These are phyloP conservation scores for Sceloporus undulatus DNA, from an alignment of 2,113 vertebrate genomes.

Conservation along the genomic window DNA sequence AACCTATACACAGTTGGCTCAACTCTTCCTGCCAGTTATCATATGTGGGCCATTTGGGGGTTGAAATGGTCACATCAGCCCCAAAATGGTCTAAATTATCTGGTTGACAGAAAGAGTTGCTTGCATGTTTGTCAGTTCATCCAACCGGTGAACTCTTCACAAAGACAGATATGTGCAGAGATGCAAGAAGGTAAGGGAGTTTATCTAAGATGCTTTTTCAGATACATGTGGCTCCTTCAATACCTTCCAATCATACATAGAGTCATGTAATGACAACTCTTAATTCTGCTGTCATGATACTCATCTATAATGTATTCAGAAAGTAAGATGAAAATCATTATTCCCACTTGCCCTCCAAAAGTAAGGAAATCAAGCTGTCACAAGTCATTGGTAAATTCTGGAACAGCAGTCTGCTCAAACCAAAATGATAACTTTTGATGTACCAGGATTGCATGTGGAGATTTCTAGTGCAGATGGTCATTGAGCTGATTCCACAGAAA, in stretches of 20 bases:
- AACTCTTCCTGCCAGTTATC: too few species aligned
- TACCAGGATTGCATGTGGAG: background rate
- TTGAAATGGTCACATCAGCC: background rate
- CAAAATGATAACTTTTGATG: background rate
- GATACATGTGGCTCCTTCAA: background rate
- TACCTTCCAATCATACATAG: constrained; percentile 8
- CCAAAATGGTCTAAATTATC: background rate
- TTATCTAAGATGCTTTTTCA: background rate
- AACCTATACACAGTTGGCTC: too few species aligned
- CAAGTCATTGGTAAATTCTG: background rate
- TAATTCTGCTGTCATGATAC: constrained; percentile 20
- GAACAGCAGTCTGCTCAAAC: background rate
- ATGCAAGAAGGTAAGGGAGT: background rate
- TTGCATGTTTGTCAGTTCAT: background rate
- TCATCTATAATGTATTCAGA: constrained; percentile 19
- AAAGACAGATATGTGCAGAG: background rate
- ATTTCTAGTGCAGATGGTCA: background rate
- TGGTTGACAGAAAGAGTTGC: background rate
- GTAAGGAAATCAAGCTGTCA: background rate
- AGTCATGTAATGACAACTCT: constrained; percentile 14
- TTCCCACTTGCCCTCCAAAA: constrained; percentile 11
- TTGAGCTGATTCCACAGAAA: background rate
- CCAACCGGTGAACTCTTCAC: background rate
- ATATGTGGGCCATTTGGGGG: too few species aligned
- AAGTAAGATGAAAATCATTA: constrained; percentile 15